A percentile compares a stretch with the other conserved stretches of the same genome.
These are phyloP conservation scores for Brachypterus glaber DNA, from an alignment of 2,888 invertebrate genomes.

Conservation along the genomic window DNA sequence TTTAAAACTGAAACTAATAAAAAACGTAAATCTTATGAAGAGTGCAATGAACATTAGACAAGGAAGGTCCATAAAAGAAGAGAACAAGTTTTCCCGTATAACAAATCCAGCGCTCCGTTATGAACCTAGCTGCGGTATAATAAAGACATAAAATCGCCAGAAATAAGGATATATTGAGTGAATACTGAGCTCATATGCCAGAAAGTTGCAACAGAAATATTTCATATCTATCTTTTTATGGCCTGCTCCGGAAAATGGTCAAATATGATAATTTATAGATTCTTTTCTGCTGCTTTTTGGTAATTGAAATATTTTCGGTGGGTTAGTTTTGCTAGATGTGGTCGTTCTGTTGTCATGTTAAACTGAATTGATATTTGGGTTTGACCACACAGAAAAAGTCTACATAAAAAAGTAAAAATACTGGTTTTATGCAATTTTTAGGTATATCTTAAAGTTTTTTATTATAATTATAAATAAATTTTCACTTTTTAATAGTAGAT, in stretches of 20 bases:
- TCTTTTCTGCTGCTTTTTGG: slow-evolving; percentile 27
- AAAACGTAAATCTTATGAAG: too few species aligned
- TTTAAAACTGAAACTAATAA: too few species aligned
- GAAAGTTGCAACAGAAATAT: slow-evolving; percentile 39
- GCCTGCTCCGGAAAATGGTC: slow-evolving; percentile 30
- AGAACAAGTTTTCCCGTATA: slow-evolving; percentile 36
- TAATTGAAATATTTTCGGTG: slow-evolving; percentile 41
- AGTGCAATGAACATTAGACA: too few species aligned
- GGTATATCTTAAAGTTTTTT: too few species aligned
- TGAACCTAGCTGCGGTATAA: slow-evolving; percentile 42
- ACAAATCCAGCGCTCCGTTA: slow-evolving; percentile 38
- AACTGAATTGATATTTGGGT: slow-evolving; percentile 39
- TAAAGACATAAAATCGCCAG: slow-evolving; percentile 44
- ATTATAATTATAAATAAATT: too few species aligned
- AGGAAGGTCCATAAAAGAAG: slow-evolving; percentile 24
- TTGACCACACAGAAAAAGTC: too few species aligned
- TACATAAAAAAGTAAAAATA: too few species aligned
- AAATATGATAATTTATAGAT: slow-evolving; percentile 36
- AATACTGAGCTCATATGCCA: slow-evolving; percentile 33
- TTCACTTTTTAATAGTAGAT: too few species aligned
- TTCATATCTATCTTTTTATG: slow-evolving; percentile 41
- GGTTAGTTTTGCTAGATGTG: slow-evolving; percentile 37
- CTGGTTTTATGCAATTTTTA: too few species aligned
- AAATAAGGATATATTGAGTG: slow-evolving; percentile 45
- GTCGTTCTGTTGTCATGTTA: slow-evolving; percentile 30